These are phyloP conservation scores for Austrolebias charrua DNA, from an alignment of 2,797 vertebrate species.

Conservation along the genomic window DNA sequence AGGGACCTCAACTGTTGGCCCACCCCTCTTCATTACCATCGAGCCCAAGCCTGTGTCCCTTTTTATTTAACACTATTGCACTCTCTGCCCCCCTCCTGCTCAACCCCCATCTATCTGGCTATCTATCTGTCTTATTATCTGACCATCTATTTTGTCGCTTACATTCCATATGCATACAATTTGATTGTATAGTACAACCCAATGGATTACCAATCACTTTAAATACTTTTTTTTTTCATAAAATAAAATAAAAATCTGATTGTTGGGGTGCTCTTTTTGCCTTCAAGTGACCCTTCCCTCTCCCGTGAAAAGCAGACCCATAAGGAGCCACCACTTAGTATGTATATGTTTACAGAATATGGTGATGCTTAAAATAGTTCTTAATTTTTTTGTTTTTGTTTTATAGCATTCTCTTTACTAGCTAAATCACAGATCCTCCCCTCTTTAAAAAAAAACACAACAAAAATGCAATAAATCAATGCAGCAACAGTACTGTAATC, in stretches of 20 bases:
- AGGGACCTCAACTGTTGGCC: conserved; percentile 77
- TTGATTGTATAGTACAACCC: conserved; percentile 60
- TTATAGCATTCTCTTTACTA: not conserved
- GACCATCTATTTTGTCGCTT: conserved; percentile 20
- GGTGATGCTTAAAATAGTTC: conserved; percentile 26
- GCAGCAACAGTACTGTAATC: not conserved
- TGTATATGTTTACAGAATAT: conserved; percentile 48
- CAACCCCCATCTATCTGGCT: conserved; percentile 26
- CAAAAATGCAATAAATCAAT: not conserved
- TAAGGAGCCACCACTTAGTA: conserved; percentile 41
- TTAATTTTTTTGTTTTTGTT: conserved; percentile 20
- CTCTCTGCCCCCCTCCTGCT: conserved; percentile 24
- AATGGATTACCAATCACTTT: conserved; percentile 69
- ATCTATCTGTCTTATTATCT: conserved; percentile 36
- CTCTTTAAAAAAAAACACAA: not conserved
- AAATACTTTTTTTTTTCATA: conserved; percentile 62
- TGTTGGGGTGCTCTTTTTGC: conserved; percentile 40
- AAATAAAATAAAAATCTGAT: conserved; percentile 66
- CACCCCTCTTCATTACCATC: conserved; percentile 71
- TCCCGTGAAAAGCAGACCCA: conserved; percentile 55
- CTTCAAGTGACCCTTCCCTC: conserved; percentile 12
- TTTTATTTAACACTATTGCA: conserved; percentile 74
- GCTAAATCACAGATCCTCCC: not conserved
- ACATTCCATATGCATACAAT: conserved; percentile 66
- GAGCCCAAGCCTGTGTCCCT: conserved; percentile 66